Base-by-base conservation (phyloP, 2,888 invertebrate species). In the Megalurothrips usitatus region DNA sequence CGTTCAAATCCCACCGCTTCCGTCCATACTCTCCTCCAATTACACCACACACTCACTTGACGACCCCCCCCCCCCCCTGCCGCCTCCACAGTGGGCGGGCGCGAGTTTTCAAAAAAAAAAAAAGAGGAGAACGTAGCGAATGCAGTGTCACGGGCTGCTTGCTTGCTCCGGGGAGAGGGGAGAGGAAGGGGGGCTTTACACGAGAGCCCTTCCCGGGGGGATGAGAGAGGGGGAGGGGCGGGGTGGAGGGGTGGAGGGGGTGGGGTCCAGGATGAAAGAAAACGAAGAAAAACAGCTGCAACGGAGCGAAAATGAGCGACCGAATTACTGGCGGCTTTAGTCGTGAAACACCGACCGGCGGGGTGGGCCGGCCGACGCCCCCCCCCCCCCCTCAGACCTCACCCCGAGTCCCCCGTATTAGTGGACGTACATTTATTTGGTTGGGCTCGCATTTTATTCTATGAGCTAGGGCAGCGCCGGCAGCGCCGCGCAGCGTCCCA, bases 251-350 rank as follows among this genome's bases (percentile, higher is more conserved):
- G 11, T 52, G 52, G n/a, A n/a, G 58, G 19, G 58, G 14, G 14
- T 58, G 58, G 58, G 14, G 34, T 6, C 34, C 34, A 43, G 34
- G 34, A 43, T 19, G 58, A 58, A 58, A 58, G 58, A 58, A 58
- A 58, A 58, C 58, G 58, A 58, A 58, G 58, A 58, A 58, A 58
- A 58, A 58, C 58, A 58, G 58, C 58, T 17, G 58, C 58, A 58
- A 58, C 58, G 14, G 58, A 58, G 58, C 58, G 58, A 58, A 58
- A 58, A 58, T 58, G 58, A 58, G 58, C 58, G 58, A 19, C 58
- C 58, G 58, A 58, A 58, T 58, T 58, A 58, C 58, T 11, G 58
- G 14, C 58, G 58, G 58, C 58, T 58, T 58, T 58, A 58, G 58
- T 17, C 58, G 58, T 58, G 58, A 58, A 58, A 58, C 58, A 58